phyloP scores from a whole-genome alignment of 2,113 vertebrate species.

The Hippocampus guttulatus region DNA sequence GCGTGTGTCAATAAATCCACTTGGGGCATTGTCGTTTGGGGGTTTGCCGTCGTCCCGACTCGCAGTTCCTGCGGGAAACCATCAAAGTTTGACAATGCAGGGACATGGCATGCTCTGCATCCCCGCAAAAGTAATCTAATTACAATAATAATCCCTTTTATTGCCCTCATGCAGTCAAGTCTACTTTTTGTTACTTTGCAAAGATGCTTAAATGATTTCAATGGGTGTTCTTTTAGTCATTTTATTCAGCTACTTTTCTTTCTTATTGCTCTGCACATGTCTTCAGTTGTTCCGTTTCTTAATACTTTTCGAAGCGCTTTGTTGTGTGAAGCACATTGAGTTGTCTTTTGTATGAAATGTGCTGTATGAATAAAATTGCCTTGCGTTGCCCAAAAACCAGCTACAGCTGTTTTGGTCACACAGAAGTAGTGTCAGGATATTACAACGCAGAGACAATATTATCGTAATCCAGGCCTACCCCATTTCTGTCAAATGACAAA shows the following conservation, averaged over 20 bases:
- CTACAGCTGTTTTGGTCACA: neutral
- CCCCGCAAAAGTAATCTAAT: neutral
- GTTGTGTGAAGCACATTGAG: too few species aligned
- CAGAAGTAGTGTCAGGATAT: neutral
- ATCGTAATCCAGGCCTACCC: neutral
- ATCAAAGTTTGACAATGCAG: neutral
- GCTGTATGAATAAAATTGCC: too few species aligned
- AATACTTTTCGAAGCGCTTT: too few species aligned
- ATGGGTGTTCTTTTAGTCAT: too few species aligned
- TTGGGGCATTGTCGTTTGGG: neutral
- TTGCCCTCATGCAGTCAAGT: neutral
- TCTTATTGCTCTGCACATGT: too few species aligned
- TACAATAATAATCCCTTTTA: neutral
- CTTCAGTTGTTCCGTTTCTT: too few species aligned
- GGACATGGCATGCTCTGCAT: neutral
- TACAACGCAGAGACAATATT: neutral
- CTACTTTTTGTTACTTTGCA: neutral
- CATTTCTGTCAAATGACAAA: neutral
- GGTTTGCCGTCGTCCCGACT: neutral
- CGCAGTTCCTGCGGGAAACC: neutral
- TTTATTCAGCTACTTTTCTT: too few species aligned
- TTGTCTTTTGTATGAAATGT: too few species aligned
- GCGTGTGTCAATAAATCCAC: slow-evolving; percentile 1
- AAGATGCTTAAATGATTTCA: too few species aligned
- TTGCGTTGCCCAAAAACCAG: too few species aligned